Evolutionary conservation across 2,888 invertebrate genomes (phyloP).

Genomic region (Chymomyza amoena): DNA sequence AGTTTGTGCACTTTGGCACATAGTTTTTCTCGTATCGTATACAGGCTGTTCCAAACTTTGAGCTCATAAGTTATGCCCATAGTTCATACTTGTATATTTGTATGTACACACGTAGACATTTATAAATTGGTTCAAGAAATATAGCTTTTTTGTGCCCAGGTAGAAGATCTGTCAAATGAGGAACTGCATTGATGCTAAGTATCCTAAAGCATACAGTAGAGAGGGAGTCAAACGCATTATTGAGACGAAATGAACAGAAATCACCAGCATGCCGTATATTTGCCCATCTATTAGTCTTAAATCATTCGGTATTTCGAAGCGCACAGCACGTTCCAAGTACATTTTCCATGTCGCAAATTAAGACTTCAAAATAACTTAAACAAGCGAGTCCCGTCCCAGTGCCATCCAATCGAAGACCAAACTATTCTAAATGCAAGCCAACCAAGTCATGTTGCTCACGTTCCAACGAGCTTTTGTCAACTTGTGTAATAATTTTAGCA

Average conservation of each 20-base stretch:
- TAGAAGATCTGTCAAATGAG: no score
- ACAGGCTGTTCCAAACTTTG: background rate
- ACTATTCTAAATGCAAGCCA: constrained; percentile 39
- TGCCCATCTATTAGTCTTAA: background rate
- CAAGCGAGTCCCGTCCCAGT: constrained; percentile 8
- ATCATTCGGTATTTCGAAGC: background rate
- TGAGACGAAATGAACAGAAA: background rate
- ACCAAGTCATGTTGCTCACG: constrained; percentile 76
- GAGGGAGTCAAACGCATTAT: no score
- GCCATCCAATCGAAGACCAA: background rate
- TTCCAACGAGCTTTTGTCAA: constrained; percentile 78
- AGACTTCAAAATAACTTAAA: constrained; percentile 53
- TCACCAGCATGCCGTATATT: no score
- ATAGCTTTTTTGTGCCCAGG: background rate
- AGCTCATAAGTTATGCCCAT: constrained; percentile 5
- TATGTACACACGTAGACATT: background rate
- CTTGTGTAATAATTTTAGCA: constrained; percentile 76
- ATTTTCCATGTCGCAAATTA: constrained; percentile 73
- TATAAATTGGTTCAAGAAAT: background rate
- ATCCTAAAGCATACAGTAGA: no score
- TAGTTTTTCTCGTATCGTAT: constrained; percentile 33
- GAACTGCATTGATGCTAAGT: background rate
- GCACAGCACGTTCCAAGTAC: constrained; percentile 64
- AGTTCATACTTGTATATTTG: background rate
- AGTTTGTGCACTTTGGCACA: constrained; percentile 62